phyloP scores from a whole-genome alignment of 2,113 vertebrate species.

The Thryonomys swinderianus region DNA sequence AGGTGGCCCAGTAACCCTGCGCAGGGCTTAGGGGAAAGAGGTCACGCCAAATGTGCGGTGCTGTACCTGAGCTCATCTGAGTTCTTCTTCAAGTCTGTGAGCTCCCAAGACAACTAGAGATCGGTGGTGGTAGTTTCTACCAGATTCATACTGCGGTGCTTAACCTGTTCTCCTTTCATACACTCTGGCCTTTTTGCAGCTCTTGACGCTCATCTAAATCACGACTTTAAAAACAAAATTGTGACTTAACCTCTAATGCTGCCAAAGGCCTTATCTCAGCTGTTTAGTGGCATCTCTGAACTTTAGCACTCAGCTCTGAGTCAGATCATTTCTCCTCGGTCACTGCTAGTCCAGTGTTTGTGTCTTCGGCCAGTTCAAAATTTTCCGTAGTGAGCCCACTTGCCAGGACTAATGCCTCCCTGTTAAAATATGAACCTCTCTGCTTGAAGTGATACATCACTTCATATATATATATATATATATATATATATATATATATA shows the following conservation, averaged over 20 bases:
- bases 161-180: background rate
- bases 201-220: constrained; percentile 43
- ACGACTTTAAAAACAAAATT: background rate
- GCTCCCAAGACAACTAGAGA: background rate
- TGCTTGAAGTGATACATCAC: background rate
- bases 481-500: background rate
- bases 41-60: background rate
- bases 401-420: background rate
- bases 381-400: background rate
- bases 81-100: background rate
- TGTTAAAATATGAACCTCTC: background rate
- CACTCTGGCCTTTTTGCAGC: background rate
- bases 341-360: background rate
- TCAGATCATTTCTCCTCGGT: background rate
- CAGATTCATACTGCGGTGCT: background rate
- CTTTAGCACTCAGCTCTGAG: background rate
- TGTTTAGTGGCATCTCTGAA: constrained; percentile 26
- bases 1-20: background rate
- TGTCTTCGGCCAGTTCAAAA: background rate
- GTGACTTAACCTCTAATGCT: background rate
- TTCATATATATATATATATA: background rate
- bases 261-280: background rate
- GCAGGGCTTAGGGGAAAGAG: background rate
- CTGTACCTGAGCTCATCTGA: background rate
- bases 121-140: background rate